Conservation (phyloP, 2,797 vertebrate genomes). For the Sciurus carolinensis region DNA sequence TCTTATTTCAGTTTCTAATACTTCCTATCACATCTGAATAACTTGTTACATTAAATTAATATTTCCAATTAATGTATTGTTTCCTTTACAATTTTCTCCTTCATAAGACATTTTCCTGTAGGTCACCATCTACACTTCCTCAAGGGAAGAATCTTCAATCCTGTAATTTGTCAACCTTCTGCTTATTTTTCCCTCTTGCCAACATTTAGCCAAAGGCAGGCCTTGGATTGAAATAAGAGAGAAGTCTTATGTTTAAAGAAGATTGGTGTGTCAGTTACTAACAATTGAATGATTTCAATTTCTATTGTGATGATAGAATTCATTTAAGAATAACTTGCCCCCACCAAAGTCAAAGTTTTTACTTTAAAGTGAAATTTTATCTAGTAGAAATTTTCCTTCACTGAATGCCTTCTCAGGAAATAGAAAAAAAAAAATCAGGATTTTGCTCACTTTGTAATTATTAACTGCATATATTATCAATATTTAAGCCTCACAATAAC, state of each 20-base stretch:
- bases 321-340: background rate
- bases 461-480: background rate
- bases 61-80: background rate
- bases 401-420: background rate
- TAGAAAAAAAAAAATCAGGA: background rate
- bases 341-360: background rate
- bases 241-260: background rate
- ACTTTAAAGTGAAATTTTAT: background rate
- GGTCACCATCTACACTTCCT: background rate
- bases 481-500: background rate
- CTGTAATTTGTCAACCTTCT: background rate
- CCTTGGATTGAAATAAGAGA: background rate
- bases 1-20: conserved; percentile 11
- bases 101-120: background rate
- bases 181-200: background rate
- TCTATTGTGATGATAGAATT: background rate
- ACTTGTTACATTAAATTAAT: background rate
- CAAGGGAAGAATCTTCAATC: background rate
- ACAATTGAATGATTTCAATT: background rate
- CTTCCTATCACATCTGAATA: background rate
- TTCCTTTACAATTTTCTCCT: background rate
- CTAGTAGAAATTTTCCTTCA: background rate
- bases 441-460: conserved; percentile 2
- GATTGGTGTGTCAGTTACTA: background rate
- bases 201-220: background rate